Conservation (phyloP, 2,113 vertebrate species). For the Pollachius pollachius region DNA sequence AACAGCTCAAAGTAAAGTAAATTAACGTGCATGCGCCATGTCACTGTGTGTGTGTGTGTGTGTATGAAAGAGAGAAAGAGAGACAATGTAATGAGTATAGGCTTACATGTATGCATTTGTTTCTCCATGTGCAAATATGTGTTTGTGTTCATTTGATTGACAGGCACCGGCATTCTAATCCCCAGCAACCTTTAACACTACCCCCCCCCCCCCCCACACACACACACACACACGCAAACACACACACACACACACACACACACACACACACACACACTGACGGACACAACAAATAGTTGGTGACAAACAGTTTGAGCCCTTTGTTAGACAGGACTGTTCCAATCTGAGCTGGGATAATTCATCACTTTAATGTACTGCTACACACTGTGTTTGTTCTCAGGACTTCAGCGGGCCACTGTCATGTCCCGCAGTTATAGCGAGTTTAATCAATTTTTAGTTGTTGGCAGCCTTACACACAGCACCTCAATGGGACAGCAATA, state of each 20-base stretch:
- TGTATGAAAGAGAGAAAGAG: slow-evolving; percentile 3
- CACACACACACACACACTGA: background rate
- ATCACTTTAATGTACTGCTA: slow-evolving; percentile 32
- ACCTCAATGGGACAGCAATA: slow-evolving; percentile 31
- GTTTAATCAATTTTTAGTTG: slow-evolving; percentile 28
- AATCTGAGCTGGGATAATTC: slow-evolving; percentile 28
- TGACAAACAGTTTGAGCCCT: too few species aligned
- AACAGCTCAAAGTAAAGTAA: slow-evolving; percentile 54
- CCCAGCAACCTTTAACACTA: slow-evolving; percentile 16
- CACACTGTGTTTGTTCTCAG: slow-evolving; percentile 22
- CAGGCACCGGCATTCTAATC: slow-evolving; percentile 29
- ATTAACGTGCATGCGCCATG: slow-evolving; percentile 44
- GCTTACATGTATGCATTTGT: slow-evolving; percentile 7
- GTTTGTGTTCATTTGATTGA: slow-evolving; percentile 20
- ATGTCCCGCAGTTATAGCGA: slow-evolving; percentile 5
- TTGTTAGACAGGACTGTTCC: slow-evolving; percentile 3
- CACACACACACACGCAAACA: slow-evolving; percentile 10
- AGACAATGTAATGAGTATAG: too few species aligned
- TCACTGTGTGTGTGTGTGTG: slow-evolving; percentile 10
- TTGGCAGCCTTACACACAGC: slow-evolving; percentile 22
- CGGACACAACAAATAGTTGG: too few species aligned
- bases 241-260: slow-evolving; percentile 17
- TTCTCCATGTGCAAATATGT: background rate
- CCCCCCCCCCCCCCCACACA: slow-evolving; percentile 10
- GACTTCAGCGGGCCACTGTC: background rate